phyloP scores from a whole-genome alignment of 2,797 vertebrate species.

The Liparis tanakae region DNA sequence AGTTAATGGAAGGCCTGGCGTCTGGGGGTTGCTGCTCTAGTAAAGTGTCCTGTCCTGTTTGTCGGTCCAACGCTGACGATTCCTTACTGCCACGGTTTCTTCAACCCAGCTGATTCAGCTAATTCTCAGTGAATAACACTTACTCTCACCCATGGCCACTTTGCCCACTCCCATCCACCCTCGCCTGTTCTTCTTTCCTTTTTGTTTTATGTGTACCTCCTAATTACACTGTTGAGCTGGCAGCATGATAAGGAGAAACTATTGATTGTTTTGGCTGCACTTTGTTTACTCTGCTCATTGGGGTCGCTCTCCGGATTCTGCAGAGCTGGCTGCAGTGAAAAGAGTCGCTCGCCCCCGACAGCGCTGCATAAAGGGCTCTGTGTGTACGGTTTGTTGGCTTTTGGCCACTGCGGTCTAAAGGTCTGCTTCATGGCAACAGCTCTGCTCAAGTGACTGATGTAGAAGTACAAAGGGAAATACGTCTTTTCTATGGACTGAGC shows the following conservation, averaged over 20 bases:
- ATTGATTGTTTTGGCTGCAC: conserved; percentile 64
- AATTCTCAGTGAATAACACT: conserved; percentile 42
- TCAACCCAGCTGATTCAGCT: conserved; percentile 23
- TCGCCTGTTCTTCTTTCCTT: conserved; percentile 25
- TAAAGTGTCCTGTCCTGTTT: conserved; percentile 21
- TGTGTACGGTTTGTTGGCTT: conserved; percentile 42
- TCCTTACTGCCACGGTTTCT: conserved; percentile 35
- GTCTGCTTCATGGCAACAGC: conserved; percentile 35
- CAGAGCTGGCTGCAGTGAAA: conserved; percentile 31
- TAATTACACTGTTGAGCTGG: conserved; percentile 66
- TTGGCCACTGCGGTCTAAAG: conserved; percentile 32
- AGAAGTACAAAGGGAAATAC: not conserved
- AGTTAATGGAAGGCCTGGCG: conserved; percentile 20
- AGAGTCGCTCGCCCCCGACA: conserved; percentile 42
- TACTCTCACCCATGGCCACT: conserved; percentile 8
- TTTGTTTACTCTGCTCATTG: conserved; percentile 57
- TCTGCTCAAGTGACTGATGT: conserved; percentile 21
- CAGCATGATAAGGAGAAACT: conserved; percentile 23
- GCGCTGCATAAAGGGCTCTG: conserved; percentile 40
- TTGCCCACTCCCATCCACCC: conserved; percentile 16
- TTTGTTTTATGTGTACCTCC: conserved; percentile 59
- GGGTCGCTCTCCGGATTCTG: conserved; percentile 55
- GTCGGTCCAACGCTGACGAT: conserved; percentile 21
- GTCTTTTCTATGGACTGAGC: not conserved
- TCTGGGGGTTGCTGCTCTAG: not conserved